Evolutionary conservation across 2,888 invertebrate genomes (phyloP).

Genomic region (Endomychus coccineus): DNA sequence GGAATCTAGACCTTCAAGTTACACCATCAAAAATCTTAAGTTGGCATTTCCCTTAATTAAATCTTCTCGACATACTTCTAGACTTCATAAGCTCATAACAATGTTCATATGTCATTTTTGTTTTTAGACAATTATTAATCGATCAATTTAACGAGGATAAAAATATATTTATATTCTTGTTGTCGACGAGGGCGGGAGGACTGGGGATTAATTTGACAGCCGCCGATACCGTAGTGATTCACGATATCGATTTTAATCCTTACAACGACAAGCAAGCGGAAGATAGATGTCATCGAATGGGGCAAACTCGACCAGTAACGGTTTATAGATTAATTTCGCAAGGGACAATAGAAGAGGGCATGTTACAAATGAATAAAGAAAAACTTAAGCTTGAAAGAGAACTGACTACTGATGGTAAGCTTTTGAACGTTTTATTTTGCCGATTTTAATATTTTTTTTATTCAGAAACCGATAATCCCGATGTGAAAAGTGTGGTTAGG

Average conservation of each 20-base stretch:
- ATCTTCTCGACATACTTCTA: no score
- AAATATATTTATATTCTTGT: slow-evolving; percentile 79
- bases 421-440: slow-evolving; percentile 1
- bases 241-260: slow-evolving; percentile 97
- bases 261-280: slow-evolving; percentile 98
- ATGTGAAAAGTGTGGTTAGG: slow-evolving; percentile 72
- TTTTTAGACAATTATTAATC: slow-evolving; percentile 76
- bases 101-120: no score
- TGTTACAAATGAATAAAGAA: slow-evolving; percentile 81
- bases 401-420: slow-evolving; percentile 54
- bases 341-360: slow-evolving; percentile 88
- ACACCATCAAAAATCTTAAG: no score
- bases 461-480: slow-evolving; percentile 62
- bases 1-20: no score
- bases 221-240: slow-evolving; percentile 92
- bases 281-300: slow-evolving; percentile 76
- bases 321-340: slow-evolving; percentile 79
- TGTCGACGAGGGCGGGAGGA: slow-evolving; percentile 94
- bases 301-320: slow-evolving; percentile 72
- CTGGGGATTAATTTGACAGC: slow-evolving; percentile 89
- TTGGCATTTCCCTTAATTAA: no score
- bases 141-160: slow-evolving; percentile 76
- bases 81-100: no score
- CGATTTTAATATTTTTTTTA: slow-evolving; percentile 19
- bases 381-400: slow-evolving; percentile 88